Percentiles rank a stretch among this genome's conserved stretches.
These are phyloP conservation scores for Dascillus cervinus DNA, from an alignment of 2,888 invertebrate species.

Conservation along the genomic window DNA sequence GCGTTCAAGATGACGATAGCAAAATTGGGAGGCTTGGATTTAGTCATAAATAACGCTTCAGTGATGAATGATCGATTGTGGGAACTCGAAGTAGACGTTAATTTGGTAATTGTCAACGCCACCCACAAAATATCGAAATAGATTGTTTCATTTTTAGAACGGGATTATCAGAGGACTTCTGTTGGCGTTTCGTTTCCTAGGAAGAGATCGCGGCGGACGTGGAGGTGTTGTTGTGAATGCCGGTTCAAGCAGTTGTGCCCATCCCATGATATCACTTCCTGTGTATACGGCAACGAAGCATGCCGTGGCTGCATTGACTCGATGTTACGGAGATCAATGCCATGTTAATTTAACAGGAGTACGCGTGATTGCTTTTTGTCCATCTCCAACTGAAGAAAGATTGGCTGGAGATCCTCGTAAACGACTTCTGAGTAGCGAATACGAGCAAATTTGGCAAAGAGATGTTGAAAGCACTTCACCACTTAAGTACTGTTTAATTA, in stretches of 20 bases:
- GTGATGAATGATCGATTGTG: constrained; percentile 37
- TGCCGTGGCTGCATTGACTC: constrained; percentile 64
- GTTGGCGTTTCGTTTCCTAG: constrained; percentile 66
- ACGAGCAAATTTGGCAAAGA: constrained; percentile 64
- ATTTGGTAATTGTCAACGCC: constrained; percentile 54
- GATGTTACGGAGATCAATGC: constrained; percentile 67
- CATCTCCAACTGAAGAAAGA: constrained; percentile 60
- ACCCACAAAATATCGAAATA: not conserved
- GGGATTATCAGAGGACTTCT: constrained; percentile 69
- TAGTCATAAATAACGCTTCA: constrained; percentile 50
- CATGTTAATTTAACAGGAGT: constrained; percentile 66
- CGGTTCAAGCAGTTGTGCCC: constrained; percentile 62
- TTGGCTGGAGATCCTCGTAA: constrained; percentile 61
- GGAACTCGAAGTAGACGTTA: constrained; percentile 47
- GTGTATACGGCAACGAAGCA: constrained; percentile 73
- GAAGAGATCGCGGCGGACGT: constrained; percentile 65
- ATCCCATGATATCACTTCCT: constrained; percentile 64
- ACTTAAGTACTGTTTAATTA: constrained; percentile 49
- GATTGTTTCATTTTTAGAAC: constrained; percentile 46
- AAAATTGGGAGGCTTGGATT: constrained; percentile 64
- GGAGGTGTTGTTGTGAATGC: constrained; percentile 73
- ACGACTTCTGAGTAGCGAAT: constrained; percentile 62
- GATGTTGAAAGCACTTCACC: constrained; percentile 57
- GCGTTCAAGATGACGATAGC: constrained; percentile 66
- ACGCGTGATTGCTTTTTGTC: constrained; percentile 62